Evolutionary conservation across 1,140 invertebrate genomes (phyloP).

Genomic region (Sitobion miscanthi): DNA sequence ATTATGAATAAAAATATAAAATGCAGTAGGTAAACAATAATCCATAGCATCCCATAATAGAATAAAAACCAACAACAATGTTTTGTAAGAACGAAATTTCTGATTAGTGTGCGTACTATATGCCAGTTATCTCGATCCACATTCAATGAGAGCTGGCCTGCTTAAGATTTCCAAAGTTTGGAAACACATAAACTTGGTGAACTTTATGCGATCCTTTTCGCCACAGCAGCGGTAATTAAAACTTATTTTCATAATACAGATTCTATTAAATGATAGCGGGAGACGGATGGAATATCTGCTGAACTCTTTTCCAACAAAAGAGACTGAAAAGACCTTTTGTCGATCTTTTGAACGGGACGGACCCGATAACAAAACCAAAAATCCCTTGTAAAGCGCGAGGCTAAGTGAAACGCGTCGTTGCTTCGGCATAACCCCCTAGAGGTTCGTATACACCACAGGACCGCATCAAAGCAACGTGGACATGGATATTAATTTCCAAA

Average conservation of each 20-base stretch:
- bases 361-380: slow-evolving; percentile 41
- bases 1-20: not conserved
- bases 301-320: slow-evolving; percentile 45
- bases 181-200: not conserved
- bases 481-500: slow-evolving; percentile 27
- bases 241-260: slow-evolving; percentile 52
- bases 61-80: not conserved
- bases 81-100: not conserved
- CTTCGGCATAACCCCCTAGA: not conserved
- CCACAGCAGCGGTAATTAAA: slow-evolving; percentile 43
- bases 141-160: not conserved
- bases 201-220: not conserved
- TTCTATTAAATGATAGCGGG: slow-evolving; percentile 51
- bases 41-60: not conserved
- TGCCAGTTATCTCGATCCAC: not conserved
- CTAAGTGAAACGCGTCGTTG: not conserved
- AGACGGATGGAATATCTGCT: slow-evolving; percentile 4
- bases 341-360: slow-evolving; percentile 25
- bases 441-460: not conserved
- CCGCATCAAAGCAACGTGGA: slow-evolving; percentile 21
- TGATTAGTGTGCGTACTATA: slow-evolving; percentile 2
- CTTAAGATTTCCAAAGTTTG: slow-evolving; percentile 28
- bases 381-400: not conserved
- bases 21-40: not conserved
- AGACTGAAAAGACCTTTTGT: slow-evolving; percentile 42